Percentiles rank a stretch among this genome's conserved stretches.
These are phyloP conservation scores for Pachyrhynchus sulphureomaculatus DNA, from an alignment of 1,140 invertebrate genomes.

Conservation along the genomic window DNA sequence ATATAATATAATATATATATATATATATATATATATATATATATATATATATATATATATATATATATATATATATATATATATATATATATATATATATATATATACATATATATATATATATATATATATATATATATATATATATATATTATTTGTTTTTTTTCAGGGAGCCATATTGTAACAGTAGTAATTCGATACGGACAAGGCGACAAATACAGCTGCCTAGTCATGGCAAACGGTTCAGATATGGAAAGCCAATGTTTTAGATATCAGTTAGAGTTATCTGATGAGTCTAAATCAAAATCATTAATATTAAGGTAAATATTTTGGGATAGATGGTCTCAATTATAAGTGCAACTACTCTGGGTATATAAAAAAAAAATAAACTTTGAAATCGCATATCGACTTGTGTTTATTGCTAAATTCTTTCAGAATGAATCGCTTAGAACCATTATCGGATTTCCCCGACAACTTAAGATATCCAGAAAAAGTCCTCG, in stretches of 20 bases:
- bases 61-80: too few relatives aligned
- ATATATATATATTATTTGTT: too few relatives aligned
- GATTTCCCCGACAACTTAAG: background rate
- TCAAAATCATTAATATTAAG: conserved; percentile 26
- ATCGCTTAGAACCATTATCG: conserved; percentile 14
- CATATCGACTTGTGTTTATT: too few relatives aligned
- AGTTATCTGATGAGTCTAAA: conserved; percentile 24
- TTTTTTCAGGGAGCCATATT: conserved; percentile 10
- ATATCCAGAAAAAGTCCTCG: conserved; percentile 11
- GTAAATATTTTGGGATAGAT: too few relatives aligned
- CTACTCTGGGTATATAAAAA: too few relatives aligned
- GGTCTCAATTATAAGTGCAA: background rate
- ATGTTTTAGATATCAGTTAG: conserved; percentile 32
- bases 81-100: too few relatives aligned
- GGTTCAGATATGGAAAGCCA: conserved; percentile 31
- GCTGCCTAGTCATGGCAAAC: conserved; percentile 17
- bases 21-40: too few relatives aligned
- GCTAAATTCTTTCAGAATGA: conserved; percentile 4
- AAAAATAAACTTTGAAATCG: too few relatives aligned
- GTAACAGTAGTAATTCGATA: conserved; percentile 19
- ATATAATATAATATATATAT: too few relatives aligned
- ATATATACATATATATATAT: too few relatives aligned
- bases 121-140: too few relatives aligned
- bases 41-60: too few relatives aligned
- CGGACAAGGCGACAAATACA: conserved; percentile 10